phyloP scores from a whole-genome alignment of 2,113 vertebrate genomes.

The Takifugu bimaculatus region DNA sequence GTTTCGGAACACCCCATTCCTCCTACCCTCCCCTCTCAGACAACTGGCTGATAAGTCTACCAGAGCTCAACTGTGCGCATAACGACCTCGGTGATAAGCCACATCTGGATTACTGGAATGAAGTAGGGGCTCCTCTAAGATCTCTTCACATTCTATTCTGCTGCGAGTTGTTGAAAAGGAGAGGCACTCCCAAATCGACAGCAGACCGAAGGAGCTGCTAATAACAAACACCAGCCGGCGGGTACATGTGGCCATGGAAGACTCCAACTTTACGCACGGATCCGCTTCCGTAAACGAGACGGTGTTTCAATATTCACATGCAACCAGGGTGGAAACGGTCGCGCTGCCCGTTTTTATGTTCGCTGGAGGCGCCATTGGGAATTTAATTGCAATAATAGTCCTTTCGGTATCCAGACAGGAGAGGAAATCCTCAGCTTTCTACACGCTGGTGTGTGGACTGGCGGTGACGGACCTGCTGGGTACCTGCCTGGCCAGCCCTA shows the following conservation, averaged over 20 bases:
- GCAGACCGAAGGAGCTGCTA: neutral
- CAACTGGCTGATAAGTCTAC: neutral
- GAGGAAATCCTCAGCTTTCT: constrained; percentile 93
- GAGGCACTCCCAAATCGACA: constrained; percentile 1
- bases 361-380: constrained; percentile 90
- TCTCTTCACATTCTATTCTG: neutral
- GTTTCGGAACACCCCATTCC: neutral
- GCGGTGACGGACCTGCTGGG: constrained; percentile 93
- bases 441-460: constrained; percentile 89
- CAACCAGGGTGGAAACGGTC: neutral
- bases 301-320: fast-evolving
- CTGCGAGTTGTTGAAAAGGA: constrained; percentile 10
- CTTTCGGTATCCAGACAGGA: constrained; percentile 87
- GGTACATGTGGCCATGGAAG: constrained; percentile 24
- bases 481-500: constrained; percentile 89
- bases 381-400: constrained; percentile 89
- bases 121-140: constrained; percentile 13
- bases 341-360: constrained; percentile 91
- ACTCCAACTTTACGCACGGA: constrained; percentile 51
- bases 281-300: constrained; percentile 15
- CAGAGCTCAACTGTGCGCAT: constrained; percentile 9
- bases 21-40: neutral
- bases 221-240: constrained; percentile 8
- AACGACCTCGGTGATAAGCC: neutral
- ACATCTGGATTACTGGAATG: constrained; percentile 23